A percentile compares a stretch with the other conserved stretches of the same genome.
These are phyloP conservation scores for Melanaphis sacchari DNA, from an alignment of 1,140 invertebrate species.

Conservation along the genomic window DNA sequence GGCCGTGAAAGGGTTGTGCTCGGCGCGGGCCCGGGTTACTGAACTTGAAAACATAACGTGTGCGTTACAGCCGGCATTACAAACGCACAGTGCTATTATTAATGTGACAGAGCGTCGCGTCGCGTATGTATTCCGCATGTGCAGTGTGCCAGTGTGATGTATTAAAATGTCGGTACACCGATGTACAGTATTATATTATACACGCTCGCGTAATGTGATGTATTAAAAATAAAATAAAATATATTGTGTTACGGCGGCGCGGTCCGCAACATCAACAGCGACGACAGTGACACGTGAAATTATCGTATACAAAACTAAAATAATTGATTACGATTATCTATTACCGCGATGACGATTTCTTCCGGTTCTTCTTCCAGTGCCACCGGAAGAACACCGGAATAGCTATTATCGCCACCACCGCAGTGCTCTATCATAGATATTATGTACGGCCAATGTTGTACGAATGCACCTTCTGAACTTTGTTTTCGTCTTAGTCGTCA, in stretches of 20 bases:
- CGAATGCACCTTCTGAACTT: neutral
- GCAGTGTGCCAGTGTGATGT: neutral
- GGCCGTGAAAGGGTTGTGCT: slow-evolving; percentile 56
- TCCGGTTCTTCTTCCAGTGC: neutral
- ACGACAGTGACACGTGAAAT: neutral
- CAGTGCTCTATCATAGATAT: neutral
- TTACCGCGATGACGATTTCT: neutral
- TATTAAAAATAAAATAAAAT: neutral
- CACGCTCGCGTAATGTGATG: neutral
- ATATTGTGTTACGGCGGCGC: neutral
- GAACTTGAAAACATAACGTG: slow-evolving; percentile 53
- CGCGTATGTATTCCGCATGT: neutral
- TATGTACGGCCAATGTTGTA: neutral
- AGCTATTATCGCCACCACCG: neutral
- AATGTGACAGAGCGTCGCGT: neutral
- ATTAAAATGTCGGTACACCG: neutral
- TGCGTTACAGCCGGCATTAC: slow-evolving; percentile 16
- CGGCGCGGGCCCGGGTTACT: slow-evolving; percentile 49
- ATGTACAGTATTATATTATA: neutral
- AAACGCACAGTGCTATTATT: neutral
- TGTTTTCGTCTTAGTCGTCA: neutral
- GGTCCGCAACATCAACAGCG: neutral
- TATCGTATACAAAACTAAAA: neutral
- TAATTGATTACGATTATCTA: neutral
- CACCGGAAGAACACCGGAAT: neutral